These are phyloP conservation scores for Thamnaconus septentrionalis DNA, from an alignment of 2,113 vertebrate genomes.

Conservation along the genomic window DNA sequence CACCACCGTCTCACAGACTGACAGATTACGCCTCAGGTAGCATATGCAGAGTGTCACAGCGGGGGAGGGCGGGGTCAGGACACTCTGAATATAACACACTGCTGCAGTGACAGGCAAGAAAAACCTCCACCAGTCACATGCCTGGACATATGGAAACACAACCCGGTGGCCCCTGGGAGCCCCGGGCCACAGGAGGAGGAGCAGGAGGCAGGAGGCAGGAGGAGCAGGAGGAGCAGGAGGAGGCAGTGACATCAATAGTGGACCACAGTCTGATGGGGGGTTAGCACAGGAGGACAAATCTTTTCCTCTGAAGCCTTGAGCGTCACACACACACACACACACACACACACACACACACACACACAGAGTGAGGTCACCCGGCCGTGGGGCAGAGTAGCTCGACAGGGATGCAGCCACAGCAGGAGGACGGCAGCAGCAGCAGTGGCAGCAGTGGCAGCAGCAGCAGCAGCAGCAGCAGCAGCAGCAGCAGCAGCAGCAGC, in stretches of 20 bases:
- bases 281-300: slow-evolving; percentile 21
- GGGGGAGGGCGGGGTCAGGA: slow-evolving; percentile 34
- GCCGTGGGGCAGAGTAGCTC: slow-evolving; percentile 36
- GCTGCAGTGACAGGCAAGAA: slow-evolving; percentile 29
- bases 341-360: too few relatives aligned
- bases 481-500: slow-evolving; percentile 35
- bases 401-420: slow-evolving; percentile 38
- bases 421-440: slow-evolving; percentile 17
- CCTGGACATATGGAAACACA: slow-evolving; percentile 40
- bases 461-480: too few relatives aligned
- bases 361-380: slow-evolving; percentile 37
- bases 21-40: slow-evolving; percentile 59
- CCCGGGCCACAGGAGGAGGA: slow-evolving; percentile 33
- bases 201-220: neutral
- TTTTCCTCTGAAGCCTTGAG: slow-evolving; percentile 38
- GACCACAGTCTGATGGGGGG: neutral
- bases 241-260: slow-evolving; percentile 29
- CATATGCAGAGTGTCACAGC: slow-evolving; percentile 40
- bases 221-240: slow-evolving; percentile 17
- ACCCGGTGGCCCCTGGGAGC: slow-evolving; percentile 48
- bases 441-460: too few relatives aligned
- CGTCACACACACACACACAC: neutral
- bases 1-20: slow-evolving; percentile 33
- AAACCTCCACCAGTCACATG: slow-evolving; percentile 47
- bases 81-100: slow-evolving; percentile 19